Conservation (phyloP, 2,888 invertebrate species). For the Cabera pusaria region DNA sequence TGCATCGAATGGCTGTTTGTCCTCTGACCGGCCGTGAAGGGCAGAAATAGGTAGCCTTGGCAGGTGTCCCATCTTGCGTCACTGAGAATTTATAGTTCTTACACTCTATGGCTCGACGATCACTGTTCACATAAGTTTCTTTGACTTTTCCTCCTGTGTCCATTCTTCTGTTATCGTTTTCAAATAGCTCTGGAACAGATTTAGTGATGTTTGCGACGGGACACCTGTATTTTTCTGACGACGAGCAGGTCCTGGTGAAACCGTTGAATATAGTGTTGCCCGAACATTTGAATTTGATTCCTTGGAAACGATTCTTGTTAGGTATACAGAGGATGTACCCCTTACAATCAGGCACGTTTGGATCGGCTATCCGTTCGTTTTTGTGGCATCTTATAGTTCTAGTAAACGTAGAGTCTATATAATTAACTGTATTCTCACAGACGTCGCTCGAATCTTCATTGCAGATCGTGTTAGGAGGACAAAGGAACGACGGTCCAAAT, state of each 20-base stretch:
- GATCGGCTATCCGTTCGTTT: slow-evolving; percentile 70
- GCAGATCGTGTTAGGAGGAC: slow-evolving; percentile 66
- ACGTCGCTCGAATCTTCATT: slow-evolving; percentile 72
- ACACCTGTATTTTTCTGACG: slow-evolving; percentile 66
- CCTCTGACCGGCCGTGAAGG: slow-evolving; percentile 61
- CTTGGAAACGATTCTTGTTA: slow-evolving; percentile 69
- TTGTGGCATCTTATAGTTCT: slow-evolving; percentile 58
- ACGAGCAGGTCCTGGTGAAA: slow-evolving; percentile 63
- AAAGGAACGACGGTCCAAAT: slow-evolving; percentile 63
- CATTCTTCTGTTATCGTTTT: slow-evolving; percentile 43
- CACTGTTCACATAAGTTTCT: slow-evolving; percentile 12
- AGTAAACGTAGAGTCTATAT: slow-evolving; percentile 59
- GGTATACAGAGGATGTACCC: slow-evolving; percentile 75
- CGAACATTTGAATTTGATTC: slow-evolving; percentile 71
- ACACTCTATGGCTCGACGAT: slow-evolving; percentile 54
- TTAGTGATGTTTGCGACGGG: slow-evolving; percentile 52
- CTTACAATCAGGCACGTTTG: slow-evolving; percentile 68
- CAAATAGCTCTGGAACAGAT: slow-evolving; percentile 40
- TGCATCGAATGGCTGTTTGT: slow-evolving; percentile 57
- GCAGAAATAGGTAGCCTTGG: slow-evolving; percentile 66
- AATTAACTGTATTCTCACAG: slow-evolving; percentile 62
- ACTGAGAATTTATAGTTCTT: slow-evolving; percentile 73
- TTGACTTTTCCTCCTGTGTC: slow-evolving; percentile 31
- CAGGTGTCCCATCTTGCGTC: slow-evolving; percentile 56
- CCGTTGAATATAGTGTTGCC: slow-evolving; percentile 73